These are phyloP conservation scores for Teleogryllus occipitalis DNA, from an alignment of 1,140 invertebrate species.

Conservation along the genomic window DNA sequence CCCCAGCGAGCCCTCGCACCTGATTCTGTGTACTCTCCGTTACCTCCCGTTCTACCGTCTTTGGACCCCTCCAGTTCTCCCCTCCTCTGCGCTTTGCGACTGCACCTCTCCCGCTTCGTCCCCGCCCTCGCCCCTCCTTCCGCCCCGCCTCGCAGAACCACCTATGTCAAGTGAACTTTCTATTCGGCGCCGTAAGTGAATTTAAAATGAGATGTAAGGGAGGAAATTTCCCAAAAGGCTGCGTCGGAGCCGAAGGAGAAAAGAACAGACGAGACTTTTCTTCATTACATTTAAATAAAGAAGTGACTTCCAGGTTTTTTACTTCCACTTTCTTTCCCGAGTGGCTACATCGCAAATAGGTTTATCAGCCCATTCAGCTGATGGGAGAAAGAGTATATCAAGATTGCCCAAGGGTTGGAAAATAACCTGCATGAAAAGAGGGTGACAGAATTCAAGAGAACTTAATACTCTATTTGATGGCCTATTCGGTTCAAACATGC, in stretches of 20 bases:
- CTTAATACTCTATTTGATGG: neutral
- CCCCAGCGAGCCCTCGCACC: too few relatives aligned
- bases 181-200: conserved; percentile 21
- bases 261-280: conserved; percentile 21
- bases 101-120: neutral
- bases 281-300: conserved; percentile 24
- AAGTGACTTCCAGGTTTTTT: conserved; percentile 3
- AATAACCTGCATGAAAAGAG: neutral
- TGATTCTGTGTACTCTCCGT: too few relatives aligned
- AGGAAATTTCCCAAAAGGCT: conserved; percentile 22
- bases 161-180: conserved; percentile 7
- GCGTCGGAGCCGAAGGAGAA: conserved; percentile 14
- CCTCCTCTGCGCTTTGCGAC: neutral
- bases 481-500: neutral
- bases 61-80: neutral
- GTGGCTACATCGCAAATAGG: neutral
- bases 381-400: neutral
- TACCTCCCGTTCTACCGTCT: too few relatives aligned
- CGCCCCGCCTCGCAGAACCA: neutral
- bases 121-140: neutral
- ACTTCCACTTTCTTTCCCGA: neutral
- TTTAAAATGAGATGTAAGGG: conserved; percentile 21
- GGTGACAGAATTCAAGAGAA: neutral
- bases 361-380: neutral
- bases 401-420: neutral